Evolutionary conservation across 1,140 invertebrate genomes (phyloP), one percentile per base, ranked within the genome.

Genomic region (Drosophila lini): DNA sequence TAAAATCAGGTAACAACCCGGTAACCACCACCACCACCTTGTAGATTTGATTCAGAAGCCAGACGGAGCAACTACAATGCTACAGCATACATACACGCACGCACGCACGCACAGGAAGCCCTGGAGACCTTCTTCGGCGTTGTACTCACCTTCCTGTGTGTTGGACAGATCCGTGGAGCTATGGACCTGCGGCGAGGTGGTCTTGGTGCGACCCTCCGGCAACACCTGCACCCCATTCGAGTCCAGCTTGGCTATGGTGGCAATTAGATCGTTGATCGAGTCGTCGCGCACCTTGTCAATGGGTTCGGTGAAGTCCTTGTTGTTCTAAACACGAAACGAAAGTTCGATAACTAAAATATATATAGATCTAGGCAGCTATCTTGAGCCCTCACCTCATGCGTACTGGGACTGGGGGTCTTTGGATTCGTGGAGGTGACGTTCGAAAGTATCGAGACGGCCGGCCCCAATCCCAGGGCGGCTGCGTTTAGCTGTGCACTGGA

Each of bases 181-280:
- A 89, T 94, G 95, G 71, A 94, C 94, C 79, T 94, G 93, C 25
- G 94, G 93, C 5, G 94, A 94, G 16, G 93, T 93, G 31, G 92
- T 93, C 75, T 92, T 92, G 58, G 88, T 89, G 19, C 83, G 93
- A 16, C 93, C 93, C 70, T 95, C 94, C 3, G 94, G 94, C 73
- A 94, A 92, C 16, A 96, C 95, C 78, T 96, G 94, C 64, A 97
- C 96, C 16, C 96, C 96, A 92, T 97, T 97, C 34, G 96, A 96
- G 92, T 97, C 96, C 65, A 97, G 92, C 93, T 96, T 96, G 32
- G 96, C 96, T 81, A 97, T 97, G 19, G 96, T 97, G 42, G 96
- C 95, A 95, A 97, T 96, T 53, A 97, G 92, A 93, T 97, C 96
- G 84, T 96, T 96, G n/a, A 97, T 94, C 3, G 96, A 96, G 90